Evolutionary conservation across 2,113 vertebrate genomes (phyloP), one percentile per base, ranked within the genome.

Genomic region (Solea senegalensis): DNA sequence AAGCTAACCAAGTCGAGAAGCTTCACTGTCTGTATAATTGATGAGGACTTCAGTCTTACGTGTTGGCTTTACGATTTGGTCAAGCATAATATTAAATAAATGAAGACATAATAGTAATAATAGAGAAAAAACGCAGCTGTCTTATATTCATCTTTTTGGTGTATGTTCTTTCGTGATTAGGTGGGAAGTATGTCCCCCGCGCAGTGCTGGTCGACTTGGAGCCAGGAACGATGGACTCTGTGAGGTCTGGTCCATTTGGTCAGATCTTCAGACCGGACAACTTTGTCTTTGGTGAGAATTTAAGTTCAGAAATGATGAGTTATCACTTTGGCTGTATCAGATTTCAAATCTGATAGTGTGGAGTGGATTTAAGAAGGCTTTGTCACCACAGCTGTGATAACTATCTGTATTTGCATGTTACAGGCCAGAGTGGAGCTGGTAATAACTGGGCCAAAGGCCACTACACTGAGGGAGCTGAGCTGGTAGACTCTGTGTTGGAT

Each of bases 361-460:
- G 43, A 44, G 10, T 8, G 7, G 43, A 44, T 9, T 54, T 9
- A 14, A 44, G 9, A 11, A 40, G 13, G 15, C 27, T 14, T 45
- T 73, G 16, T 57, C 6, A 44, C 14, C 26, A 6, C 21, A 52
- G 43, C 13, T 41, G 7, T 58, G 55, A 73, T 14, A 27, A 6
- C 58, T 53, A 14, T 41, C 10, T 69, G 3, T 56, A 11, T 82
- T 61, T 71, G 13, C 28, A 28, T 80, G 50, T 65, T 13, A 55
- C 81, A 89, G 88, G 88, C 50, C 88, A 89, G 83, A 89, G 88
- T 0, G 88, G 88, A 26, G 88, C 88, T 7, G 88, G 88, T 46
- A 89, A 87, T 11, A 88, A 88, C 81, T 88, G 87, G 87, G 87
- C 87, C 3, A 89, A 89, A 72, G 88, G 88, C 46, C 88, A 89